A percentile compares a stretch with the other conserved stretches of the same genome.
Conservation (phyloP, 2,113 vertebrate genomes). For the Anseranas semipalmata region DNA sequence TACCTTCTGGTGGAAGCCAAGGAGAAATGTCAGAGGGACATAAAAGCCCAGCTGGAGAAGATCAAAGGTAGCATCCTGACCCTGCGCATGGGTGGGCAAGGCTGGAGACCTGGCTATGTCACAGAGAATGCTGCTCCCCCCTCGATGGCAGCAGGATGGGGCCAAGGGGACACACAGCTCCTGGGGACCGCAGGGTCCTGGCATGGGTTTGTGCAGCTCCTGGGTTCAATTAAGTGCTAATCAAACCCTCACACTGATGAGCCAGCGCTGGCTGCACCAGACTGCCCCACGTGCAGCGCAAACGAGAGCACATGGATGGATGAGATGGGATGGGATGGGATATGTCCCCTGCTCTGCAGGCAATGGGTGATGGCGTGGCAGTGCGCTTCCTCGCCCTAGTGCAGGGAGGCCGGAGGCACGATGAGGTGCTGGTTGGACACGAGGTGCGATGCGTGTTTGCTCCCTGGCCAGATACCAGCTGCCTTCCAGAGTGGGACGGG, state of each 20-base stretch:
- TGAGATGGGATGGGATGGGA: not conserved
- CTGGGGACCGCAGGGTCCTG: not conserved
- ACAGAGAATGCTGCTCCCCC: not conserved
- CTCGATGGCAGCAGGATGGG: fast-evolving
- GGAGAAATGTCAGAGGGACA: slow-evolving; percentile 81
- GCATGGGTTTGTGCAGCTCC: not conserved
- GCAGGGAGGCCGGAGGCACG: not conserved
- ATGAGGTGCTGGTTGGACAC: not conserved
- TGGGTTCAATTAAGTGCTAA: not conserved
- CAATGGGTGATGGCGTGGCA: not conserved
- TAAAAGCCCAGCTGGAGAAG: slow-evolving; percentile 73
- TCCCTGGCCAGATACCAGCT: slow-evolving; percentile 75
- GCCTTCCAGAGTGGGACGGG: slow-evolving; percentile 88
- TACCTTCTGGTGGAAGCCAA: slow-evolving; percentile 86
- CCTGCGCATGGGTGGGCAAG: fast-evolving
- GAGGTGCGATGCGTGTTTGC: not conserved
- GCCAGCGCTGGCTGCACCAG: not conserved
- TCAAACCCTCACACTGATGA: not conserved
- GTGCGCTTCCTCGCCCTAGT: fast-evolving
- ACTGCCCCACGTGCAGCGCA: not conserved
- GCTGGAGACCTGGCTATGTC: fast-evolving
- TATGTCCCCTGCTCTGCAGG: not conserved
- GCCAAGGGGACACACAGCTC: not conserved
- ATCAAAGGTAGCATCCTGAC: slow-evolving; percentile 71
- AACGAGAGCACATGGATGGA: fast-evolving